Evolutionary conservation across 2,888 invertebrate species (phyloP).

Genomic region (Pegoplata infirma): DNA sequence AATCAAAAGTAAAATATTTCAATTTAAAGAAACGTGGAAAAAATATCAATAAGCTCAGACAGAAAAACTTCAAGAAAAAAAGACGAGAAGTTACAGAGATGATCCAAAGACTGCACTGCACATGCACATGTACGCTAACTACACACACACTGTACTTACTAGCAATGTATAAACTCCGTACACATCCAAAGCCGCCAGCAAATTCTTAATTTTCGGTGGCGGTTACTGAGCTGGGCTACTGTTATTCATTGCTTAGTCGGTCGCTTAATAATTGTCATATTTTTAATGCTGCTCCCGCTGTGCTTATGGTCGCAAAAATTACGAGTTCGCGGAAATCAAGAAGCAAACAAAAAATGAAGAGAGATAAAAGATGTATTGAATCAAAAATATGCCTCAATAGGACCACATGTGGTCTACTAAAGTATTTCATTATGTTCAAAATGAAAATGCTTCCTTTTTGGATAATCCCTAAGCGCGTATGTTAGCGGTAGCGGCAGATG

Average conservation of each 20-base stretch:
- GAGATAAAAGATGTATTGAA: conserved; percentile 47
- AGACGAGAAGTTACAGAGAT: conserved; percentile 19
- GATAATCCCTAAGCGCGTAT: conserved; percentile 61
- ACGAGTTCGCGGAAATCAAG: conserved; percentile 64
- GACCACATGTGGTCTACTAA: conserved; percentile 59
- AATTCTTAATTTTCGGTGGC: conserved; percentile 49
- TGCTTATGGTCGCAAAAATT: conserved; percentile 53
- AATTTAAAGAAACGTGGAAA: conserved; percentile 62
- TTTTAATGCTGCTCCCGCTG: conserved; percentile 69
- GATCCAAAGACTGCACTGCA: conserved; percentile 8
- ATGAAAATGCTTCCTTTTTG: conserved; percentile 57
- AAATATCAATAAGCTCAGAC: conserved; percentile 46
- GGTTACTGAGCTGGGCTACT: conserved; percentile 58
- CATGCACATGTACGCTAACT: conserved; percentile 5
- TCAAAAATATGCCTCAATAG: conserved; percentile 15
- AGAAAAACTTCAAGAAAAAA: conserved; percentile 9
- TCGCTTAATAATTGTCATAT: conserved; percentile 76
- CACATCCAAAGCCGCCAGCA: neutral
- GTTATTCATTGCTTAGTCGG: conserved; percentile 59
- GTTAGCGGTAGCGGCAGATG: conserved; percentile 61
- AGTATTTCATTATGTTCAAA: conserved; percentile 51
- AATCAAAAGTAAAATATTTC: conserved; percentile 64
- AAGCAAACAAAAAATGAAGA: conserved; percentile 37
- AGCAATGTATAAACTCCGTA: neutral
- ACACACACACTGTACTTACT: neutral